phyloP scores from a whole-genome alignment of 37 sponge, comb jelly and placozoan genomes.

The Theonella swinhoei region DNA sequence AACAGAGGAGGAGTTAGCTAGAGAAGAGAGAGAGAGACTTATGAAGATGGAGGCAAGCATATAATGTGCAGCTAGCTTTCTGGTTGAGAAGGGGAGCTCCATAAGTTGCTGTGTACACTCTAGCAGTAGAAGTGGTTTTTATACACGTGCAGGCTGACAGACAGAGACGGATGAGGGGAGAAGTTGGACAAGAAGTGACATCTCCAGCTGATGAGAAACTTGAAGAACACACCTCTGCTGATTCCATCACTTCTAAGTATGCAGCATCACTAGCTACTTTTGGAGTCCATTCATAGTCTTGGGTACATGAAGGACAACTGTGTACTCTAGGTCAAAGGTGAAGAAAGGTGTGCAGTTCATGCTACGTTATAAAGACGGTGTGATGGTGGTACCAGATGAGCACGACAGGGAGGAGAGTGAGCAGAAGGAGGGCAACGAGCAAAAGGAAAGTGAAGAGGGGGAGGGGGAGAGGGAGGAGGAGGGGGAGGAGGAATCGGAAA shows the following conservation, averaged over 20 bases:
- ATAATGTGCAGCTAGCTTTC: not conserved
- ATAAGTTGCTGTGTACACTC: not conserved
- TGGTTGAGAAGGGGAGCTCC: not conserved
- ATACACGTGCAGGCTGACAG: conserved; percentile 23
- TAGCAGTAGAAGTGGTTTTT: not conserved
- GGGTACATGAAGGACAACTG: too few species aligned
- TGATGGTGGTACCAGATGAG: conserved; percentile 25
- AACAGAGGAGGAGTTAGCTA: conserved; percentile 75
- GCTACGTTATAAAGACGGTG: conserved; percentile 65
- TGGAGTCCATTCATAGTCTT: not conserved
- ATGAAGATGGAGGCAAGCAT: conserved; percentile 45
- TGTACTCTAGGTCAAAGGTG: not conserved
- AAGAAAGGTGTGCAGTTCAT: conserved; percentile 28
- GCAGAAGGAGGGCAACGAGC: conserved; percentile 15
- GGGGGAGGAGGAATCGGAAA: conserved; percentile 36
- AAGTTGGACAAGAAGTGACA: too few species aligned
- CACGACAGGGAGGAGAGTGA: not conserved
- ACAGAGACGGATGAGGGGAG: conserved; percentile 45
- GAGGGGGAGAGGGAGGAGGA: conserved; percentile 30
- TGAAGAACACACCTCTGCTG: conserved; percentile 41
- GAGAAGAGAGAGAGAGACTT: conserved; percentile 63
- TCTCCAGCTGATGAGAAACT: not conserved
- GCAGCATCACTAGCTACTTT: not conserved
- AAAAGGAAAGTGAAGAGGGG: conserved; percentile 3
- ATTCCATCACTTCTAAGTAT: conserved; percentile 17